Percentiles rank a stretch among this genome's conserved stretches.
These are phyloP conservation scores for Myotis planiceps DNA, from an alignment of 2,797 vertebrate species.

Conservation along the genomic window DNA sequence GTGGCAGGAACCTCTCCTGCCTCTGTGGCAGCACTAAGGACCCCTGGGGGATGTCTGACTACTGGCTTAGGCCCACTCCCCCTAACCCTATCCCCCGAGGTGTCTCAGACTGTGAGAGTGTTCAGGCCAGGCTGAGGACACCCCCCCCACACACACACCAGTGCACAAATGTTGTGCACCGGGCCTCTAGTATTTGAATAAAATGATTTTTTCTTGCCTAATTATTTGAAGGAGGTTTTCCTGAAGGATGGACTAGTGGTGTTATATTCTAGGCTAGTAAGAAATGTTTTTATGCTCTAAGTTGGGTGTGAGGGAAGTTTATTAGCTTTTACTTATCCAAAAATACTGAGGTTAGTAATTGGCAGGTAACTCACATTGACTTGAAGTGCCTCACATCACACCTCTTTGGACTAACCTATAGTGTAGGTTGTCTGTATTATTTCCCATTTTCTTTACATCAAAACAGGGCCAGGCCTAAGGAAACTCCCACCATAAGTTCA, in stretches of 20 bases:
- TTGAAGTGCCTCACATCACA: not conserved
- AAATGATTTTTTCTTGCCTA: not conserved
- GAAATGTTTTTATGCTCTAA: not conserved
- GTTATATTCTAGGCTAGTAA: not conserved
- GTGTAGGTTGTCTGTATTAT: not conserved
- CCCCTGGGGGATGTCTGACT: no score
- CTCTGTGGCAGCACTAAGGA: no score
- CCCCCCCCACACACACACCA: accelerated
- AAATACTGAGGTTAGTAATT: not conserved
- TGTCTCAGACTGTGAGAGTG: no score
- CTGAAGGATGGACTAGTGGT: not conserved
- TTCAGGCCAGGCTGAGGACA: no score
- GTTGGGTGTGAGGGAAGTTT: not conserved
- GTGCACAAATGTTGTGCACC: no score
- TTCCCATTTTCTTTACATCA: not conserved
- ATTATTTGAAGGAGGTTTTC: not conserved
- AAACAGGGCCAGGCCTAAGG: not conserved
- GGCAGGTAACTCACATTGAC: not conserved
- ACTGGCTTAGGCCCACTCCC: no score
- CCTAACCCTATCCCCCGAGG: no score
- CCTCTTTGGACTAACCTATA: not conserved
- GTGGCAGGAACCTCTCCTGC: no score
- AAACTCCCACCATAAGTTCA: not conserved
- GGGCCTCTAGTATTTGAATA: not conserved
- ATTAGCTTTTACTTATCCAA: not conserved